These are phyloP conservation scores for Fundulus diaphanus DNA, from an alignment of 2,797 vertebrate species.

Conservation along the genomic window DNA sequence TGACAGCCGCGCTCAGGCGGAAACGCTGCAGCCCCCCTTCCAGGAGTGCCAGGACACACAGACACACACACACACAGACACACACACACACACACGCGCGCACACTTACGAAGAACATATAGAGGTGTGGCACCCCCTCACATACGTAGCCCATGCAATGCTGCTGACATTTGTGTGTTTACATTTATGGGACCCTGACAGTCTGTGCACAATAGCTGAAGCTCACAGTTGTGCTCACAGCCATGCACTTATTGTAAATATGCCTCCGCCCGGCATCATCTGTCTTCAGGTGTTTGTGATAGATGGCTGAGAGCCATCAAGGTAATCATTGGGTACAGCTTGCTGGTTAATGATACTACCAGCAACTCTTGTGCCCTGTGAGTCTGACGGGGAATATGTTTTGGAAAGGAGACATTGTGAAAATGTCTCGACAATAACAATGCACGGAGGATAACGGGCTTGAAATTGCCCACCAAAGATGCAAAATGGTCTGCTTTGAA, in stretches of 20 bases:
- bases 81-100: conserved; percentile 15
- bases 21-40: conserved; percentile 75
- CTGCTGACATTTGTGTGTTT: conserved; percentile 65
- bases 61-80: conserved; percentile 21
- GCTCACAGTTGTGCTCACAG: conserved; percentile 31
- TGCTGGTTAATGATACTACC: conserved; percentile 46
- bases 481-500: conserved; percentile 1
- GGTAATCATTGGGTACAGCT: conserved; percentile 57
- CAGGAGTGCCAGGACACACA: conserved; percentile 67
- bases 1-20: conserved; percentile 82
- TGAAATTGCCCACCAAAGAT: background rate
- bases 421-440: conserved; percentile 15
- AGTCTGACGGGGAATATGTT: conserved; percentile 40
- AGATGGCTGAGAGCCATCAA: conserved; percentile 40
- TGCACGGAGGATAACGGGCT: background rate
- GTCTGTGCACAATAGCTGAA: conserved; percentile 17
- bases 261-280: conserved; percentile 49
- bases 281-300: conserved; percentile 51
- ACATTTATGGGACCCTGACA: conserved; percentile 40
- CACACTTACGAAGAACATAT: conserved; percentile 31
- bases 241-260: conserved; percentile 63
- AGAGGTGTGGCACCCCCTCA: conserved; percentile 63
- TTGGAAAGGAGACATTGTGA: conserved; percentile 14
- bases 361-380: conserved; percentile 32
- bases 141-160: conserved; percentile 61